Conservation (phyloP, 2,113 vertebrate species). For the Dipodomys stephensi region DNA sequence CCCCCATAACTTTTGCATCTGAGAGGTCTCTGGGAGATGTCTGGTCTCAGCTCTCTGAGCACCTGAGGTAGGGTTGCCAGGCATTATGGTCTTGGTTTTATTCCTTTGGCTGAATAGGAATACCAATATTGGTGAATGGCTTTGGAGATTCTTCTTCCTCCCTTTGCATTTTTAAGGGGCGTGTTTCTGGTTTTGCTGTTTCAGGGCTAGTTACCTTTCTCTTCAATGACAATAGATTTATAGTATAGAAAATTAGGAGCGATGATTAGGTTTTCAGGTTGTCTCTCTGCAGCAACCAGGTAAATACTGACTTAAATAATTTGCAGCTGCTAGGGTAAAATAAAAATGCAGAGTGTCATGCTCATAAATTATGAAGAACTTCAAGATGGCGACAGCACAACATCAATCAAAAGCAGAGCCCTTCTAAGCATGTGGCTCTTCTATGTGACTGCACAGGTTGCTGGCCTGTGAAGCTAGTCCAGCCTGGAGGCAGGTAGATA, state of each 20-base stretch:
- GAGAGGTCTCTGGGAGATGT: not conserved
- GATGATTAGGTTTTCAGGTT: conserved; percentile 40
- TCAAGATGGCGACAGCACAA: too few relatives aligned
- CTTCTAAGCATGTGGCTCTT: not conserved
- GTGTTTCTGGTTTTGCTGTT: conserved; percentile 2
- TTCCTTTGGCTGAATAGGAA: conserved; percentile 35
- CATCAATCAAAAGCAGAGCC: not conserved
- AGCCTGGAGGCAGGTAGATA: not conserved
- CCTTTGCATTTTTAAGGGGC: not conserved
- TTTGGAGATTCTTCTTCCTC: conserved; percentile 18
- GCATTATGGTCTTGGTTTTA: not conserved
- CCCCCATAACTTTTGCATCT: not conserved
- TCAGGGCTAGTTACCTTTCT: not conserved
- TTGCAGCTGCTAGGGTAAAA: conserved; percentile 16
- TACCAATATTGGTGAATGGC: not conserved
- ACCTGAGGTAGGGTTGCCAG: not conserved
- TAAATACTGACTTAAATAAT: not conserved
- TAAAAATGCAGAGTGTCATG: conserved; percentile 1
- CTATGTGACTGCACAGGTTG: not conserved
- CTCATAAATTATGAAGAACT: not conserved
- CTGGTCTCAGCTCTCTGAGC: not conserved
- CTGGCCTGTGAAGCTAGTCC: not conserved
- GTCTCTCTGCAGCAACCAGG: not conserved
- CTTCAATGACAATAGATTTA: not conserved
- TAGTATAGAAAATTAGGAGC: conserved; percentile 18